Percentiles rank a stretch among this genome's conserved stretches.
These are phyloP conservation scores for Drosophila nigritarsus DNA, from an alignment of 2,888 invertebrate species.

Conservation along the genomic window DNA sequence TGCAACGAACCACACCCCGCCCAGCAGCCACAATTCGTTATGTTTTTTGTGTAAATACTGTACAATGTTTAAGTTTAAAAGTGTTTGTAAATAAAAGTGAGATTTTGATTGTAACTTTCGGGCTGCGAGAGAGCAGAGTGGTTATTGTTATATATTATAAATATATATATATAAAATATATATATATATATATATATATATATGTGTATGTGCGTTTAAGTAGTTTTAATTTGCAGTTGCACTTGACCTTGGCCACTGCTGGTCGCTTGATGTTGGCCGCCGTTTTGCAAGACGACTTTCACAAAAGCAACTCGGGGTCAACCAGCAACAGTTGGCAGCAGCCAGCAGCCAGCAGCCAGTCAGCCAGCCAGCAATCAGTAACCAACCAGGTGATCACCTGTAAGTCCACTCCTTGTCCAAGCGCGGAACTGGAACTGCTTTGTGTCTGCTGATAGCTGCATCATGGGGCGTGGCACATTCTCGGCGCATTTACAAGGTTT, in stretches of 20 bases:
- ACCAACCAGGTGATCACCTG: constrained; percentile 37
- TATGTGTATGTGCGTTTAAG: constrained; percentile 3
- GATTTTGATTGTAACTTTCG: constrained; percentile 47
- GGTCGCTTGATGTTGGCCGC: constrained; percentile 47
- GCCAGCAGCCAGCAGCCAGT: background rate
- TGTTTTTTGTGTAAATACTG: constrained; percentile 66
- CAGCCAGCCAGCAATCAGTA: too few species aligned
- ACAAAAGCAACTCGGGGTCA: constrained; percentile 66
- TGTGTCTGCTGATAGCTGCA: constrained; percentile 18
- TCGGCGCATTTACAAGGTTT: constrained; percentile 50
- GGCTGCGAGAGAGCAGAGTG: background rate
- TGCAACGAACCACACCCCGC: background rate
- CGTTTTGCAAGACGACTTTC: constrained; percentile 81
- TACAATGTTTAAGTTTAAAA: constrained; percentile 64
- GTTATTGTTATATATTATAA: background rate
- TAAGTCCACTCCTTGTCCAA: constrained; percentile 49
- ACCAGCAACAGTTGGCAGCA: constrained; percentile 26
- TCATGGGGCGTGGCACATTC: constrained; percentile 60
- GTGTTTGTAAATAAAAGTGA: constrained; percentile 62
- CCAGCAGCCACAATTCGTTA: background rate
- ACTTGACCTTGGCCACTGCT: constrained; percentile 75
- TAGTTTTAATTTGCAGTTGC: constrained; percentile 75
- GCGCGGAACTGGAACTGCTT: constrained; percentile 48
- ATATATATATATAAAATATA: too few species aligned
- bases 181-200: background rate